Percentiles rank a stretch among this genome's conserved stretches.
These are phyloP conservation scores for Drosophila emarginata DNA, from an alignment of 2,888 invertebrate species.

Conservation along the genomic window DNA sequence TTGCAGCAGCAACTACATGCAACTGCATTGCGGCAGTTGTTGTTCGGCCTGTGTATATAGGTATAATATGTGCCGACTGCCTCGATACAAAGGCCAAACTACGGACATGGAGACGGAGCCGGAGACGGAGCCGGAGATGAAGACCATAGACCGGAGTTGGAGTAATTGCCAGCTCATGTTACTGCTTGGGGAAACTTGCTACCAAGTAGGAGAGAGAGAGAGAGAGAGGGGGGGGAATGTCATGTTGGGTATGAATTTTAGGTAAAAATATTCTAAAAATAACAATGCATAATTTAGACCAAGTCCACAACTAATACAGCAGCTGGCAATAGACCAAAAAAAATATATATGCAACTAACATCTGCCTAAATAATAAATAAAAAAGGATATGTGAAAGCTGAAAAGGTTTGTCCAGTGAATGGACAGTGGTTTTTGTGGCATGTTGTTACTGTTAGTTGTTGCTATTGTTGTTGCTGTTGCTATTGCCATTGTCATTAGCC, in stretches of 20 bases:
- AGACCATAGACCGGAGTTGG: constrained; percentile 32
- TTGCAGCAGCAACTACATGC: constrained; percentile 74
- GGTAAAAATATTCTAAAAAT: constrained; percentile 71
- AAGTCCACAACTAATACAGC: constrained; percentile 50
- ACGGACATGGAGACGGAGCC: constrained; percentile 4
- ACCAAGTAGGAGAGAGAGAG: too few species aligned
- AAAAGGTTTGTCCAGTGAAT: constrained; percentile 14
- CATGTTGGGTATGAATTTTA: constrained; percentile 39
- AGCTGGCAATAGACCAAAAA: constrained; percentile 45
- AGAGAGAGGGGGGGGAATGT: constrained; percentile 9
- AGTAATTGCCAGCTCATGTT: constrained; percentile 61
- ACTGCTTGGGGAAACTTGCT: constrained; percentile 21
- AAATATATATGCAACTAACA: constrained; percentile 59
- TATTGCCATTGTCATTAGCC: constrained; percentile 73
- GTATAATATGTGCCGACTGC: too few species aligned
- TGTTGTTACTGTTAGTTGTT: constrained; percentile 18
- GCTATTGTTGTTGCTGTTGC: constrained; percentile 25
- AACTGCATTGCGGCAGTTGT: constrained; percentile 74
- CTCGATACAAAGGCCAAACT: constrained; percentile 13
- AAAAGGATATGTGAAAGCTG: constrained; percentile 50
- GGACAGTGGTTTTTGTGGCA: constrained; percentile 16
- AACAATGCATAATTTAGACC: constrained; percentile 73
- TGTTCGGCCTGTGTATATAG: constrained; percentile 31
- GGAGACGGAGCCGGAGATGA: not conserved
- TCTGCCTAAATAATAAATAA: constrained; percentile 74